These are phyloP conservation scores for Halichoeres trimaculatus DNA, from an alignment of 2,113 vertebrate genomes.

Conservation along the genomic window DNA sequence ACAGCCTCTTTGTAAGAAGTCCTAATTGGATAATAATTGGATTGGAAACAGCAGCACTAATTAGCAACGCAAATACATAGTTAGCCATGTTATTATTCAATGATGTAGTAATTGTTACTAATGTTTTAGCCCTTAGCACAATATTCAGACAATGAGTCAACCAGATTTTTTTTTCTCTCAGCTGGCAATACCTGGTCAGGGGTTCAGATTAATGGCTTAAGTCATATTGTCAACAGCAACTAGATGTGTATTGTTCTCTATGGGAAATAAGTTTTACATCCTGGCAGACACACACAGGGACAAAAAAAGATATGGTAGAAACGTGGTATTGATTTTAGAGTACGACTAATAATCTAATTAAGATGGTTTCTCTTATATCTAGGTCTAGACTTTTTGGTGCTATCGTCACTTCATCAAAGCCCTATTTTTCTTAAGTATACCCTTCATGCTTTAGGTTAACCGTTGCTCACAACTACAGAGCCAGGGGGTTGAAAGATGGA, in stretches of 20 bases:
- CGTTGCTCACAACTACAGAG: too few species aligned
- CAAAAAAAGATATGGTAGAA: neutral
- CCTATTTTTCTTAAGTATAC: too few species aligned
- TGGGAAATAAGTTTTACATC: neutral
- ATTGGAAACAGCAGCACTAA: constrained; percentile 38
- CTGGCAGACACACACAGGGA: too few species aligned
- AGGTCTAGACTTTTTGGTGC: too few species aligned
- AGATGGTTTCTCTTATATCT: too few species aligned
- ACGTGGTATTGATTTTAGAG: too few species aligned
- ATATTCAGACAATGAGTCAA: neutral
- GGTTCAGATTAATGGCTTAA: too few species aligned
- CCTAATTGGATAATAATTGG: constrained; percentile 42
- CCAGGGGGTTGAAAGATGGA: too few species aligned
- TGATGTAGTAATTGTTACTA: constrained; percentile 7
- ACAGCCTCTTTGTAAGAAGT: constrained; percentile 20
- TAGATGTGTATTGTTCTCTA: neutral
- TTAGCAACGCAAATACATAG: constrained; percentile 23
- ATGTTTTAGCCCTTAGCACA: constrained; percentile 1
- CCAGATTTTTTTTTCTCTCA: neutral
- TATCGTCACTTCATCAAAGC: too few species aligned
- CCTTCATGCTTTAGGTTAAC: too few species aligned
- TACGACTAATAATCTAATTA: too few species aligned
- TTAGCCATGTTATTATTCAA: constrained; percentile 8
- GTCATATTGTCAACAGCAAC: neutral
- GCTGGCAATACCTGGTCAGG: neutral